Conservation (phyloP, 2,113 vertebrate genomes). For the Canis aureus region DNA sequence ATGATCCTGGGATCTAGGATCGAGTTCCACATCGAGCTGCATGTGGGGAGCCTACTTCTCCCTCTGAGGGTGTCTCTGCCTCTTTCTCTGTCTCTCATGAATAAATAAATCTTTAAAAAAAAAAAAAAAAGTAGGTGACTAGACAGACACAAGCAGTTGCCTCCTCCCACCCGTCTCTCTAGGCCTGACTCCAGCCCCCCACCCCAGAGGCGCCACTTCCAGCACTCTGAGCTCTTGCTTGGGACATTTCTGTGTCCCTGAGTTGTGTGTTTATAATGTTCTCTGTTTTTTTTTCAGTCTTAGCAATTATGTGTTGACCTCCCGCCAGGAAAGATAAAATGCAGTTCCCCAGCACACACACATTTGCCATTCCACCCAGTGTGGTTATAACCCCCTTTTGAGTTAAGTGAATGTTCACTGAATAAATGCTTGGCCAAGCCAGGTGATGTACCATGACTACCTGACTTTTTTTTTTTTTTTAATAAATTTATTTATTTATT, state of each 20-base stretch:
- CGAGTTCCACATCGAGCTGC: no score
- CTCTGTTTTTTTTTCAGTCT: not conserved
- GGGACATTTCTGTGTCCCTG: not conserved
- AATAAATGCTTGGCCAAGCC: not conserved
- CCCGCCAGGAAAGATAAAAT: not conserved
- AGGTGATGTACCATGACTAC: accelerated
- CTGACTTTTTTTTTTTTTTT: not conserved
- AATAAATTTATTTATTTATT: no score
- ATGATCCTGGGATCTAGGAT: no score
- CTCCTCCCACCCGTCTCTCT: no score
- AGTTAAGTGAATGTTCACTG: not conserved
- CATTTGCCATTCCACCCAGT: not conserved
- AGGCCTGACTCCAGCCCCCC: not conserved
- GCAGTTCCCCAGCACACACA: not conserved
- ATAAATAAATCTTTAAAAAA: no score
- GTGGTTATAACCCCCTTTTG: not conserved
- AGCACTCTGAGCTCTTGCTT: not conserved
- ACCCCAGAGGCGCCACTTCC: not conserved
- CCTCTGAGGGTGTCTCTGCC: no score
- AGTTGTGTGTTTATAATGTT: not conserved
- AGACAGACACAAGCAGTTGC: not conserved
- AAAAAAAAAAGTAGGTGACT: not conserved
- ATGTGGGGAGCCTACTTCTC: no score
- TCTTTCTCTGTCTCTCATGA: no score
- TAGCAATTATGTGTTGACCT: not conserved